Evolutionary conservation across 2,888 invertebrate genomes (phyloP), one percentile per base, ranked within the genome.

Genomic region (Mythimna lalbum): DNA sequence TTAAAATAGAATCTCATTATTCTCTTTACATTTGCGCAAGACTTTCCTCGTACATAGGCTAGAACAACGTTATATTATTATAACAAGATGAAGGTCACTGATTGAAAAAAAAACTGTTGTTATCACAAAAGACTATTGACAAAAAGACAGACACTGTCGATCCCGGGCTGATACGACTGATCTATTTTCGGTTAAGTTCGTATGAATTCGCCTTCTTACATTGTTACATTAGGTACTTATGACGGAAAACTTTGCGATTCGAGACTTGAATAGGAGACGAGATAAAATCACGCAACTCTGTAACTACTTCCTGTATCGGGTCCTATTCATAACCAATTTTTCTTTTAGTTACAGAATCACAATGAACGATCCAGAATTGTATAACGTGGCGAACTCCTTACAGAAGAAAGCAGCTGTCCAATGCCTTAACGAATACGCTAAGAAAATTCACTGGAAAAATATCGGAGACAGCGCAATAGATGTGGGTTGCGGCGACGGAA

Each of bases 401-500:
- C 98, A 98, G 89, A 96, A 96, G 66, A 95, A 96, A 39, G 90
- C 90, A 64, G 90, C 92, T 14, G 89, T 94, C 4, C 96, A 97
- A 73, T 96, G 97, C 6, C 89, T 98, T 47, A 96, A 97, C n/a
- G 97, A 97, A 85, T 97, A 97, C 87, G 91, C 96, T 12, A 90
- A 93, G 27, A 90, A 95, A 77, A 91, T 97, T 49, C 93, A 96
- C 67, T 97, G 97, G 97, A 93, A 94, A 59, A 82, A 90, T 17
- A 93, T 95, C 68, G 84, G 76, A 52, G 90, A 92, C 56, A 90
- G 90, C 7, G 88, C 97, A 21, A 85, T 97, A 43, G 84, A 79
- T 84, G 95, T 98, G 23, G 98, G 98, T 0, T 97, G 97, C 72
- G 98, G 98, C 0, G 97, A 97, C 39, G 98, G 98, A 0, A 96